Percentiles rank a stretch among this genome's conserved stretches.
phyloP scores from a whole-genome alignment of 2,797 vertebrate genomes.

The Poeciliopsis paucimaculata region DNA sequence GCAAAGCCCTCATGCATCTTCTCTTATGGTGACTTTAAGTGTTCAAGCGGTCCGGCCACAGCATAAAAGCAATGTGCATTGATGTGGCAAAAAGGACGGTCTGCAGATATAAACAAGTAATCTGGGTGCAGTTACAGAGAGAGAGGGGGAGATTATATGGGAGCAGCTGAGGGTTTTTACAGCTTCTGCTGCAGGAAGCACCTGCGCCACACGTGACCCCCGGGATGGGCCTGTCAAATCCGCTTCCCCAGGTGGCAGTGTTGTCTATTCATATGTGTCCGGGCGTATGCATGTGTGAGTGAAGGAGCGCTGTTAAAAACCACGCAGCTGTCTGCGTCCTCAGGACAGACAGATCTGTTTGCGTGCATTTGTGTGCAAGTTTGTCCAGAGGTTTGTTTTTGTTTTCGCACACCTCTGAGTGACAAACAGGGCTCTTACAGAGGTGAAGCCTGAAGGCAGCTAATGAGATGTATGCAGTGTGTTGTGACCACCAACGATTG shows the following conservation, averaged over 20 bases:
- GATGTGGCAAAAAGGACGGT: conserved; percentile 37
- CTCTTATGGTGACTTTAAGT: conserved; percentile 31
- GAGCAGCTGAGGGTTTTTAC: conserved; percentile 42
- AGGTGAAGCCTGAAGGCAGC: conserved; percentile 65
- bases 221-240: conserved; percentile 66
- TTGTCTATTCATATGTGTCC: conserved; percentile 17
- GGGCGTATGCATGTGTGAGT: conserved; percentile 27
- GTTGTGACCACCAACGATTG: conserved; percentile 73
- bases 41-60: conserved; percentile 16
- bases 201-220: conserved; percentile 55
- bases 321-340: conserved; percentile 63
- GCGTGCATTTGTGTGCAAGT: conserved; percentile 32
- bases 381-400: conserved; percentile 37
- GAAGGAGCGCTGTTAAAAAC: conserved; percentile 48
- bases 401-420: not conserved
- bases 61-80: conserved; percentile 17
- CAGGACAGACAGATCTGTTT: conserved; percentile 47
- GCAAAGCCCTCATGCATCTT: conserved; percentile 28
- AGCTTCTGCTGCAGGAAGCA: conserved; percentile 59
- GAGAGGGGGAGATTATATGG: conserved; percentile 26
- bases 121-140: conserved; percentile 43
- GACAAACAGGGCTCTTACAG: conserved; percentile 58
- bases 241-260: conserved; percentile 53
- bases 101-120: conserved; percentile 43
- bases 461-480: conserved; percentile 51